Conservation (phyloP, 2,113 vertebrate species). For the Crypturellus undulatus region DNA sequence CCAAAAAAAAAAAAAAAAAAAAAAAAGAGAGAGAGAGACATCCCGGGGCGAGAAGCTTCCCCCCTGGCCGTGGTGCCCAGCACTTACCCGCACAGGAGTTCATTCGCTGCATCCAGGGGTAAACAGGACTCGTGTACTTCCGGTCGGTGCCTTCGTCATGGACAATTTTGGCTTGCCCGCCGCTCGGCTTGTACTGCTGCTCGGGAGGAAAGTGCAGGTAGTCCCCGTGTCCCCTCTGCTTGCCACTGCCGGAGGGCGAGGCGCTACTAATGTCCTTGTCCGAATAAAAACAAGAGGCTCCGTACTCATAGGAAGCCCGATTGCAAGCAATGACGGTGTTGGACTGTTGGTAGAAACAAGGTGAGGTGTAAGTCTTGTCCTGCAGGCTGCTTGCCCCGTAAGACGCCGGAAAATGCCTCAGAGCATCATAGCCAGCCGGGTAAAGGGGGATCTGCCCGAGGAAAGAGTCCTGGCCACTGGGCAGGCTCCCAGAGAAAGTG, state of each 20-base stretch:
- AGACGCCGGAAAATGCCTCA: constrained; percentile 86
- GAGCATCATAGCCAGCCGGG: constrained; percentile 83
- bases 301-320: constrained; percentile 85
- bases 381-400: constrained; percentile 83
- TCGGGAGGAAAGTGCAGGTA: constrained; percentile 83
- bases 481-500: constrained; percentile 85
- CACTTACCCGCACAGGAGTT: constrained; percentile 85
- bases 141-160: constrained; percentile 84
- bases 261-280: constrained; percentile 84
- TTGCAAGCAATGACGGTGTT: constrained; percentile 85
- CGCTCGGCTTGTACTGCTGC: constrained; percentile 81
- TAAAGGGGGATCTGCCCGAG: constrained; percentile 83
- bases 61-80: constrained; percentile 4
- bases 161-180: constrained; percentile 80
- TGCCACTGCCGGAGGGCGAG: constrained; percentile 78
- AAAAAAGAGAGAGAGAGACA: too few relatives aligned
- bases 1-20: too few relatives aligned
- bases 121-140: constrained; percentile 86
- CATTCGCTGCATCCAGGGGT: constrained; percentile 89
- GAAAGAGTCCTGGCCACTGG: constrained; percentile 83
- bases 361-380: constrained; percentile 85
- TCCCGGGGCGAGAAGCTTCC: too few relatives aligned
- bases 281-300: constrained; percentile 85
- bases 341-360: constrained; percentile 86
- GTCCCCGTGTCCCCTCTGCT: constrained; percentile 82